phyloP scores from a whole-genome alignment of 2,888 invertebrate genomes.

The Cephalotes varians region DNA sequence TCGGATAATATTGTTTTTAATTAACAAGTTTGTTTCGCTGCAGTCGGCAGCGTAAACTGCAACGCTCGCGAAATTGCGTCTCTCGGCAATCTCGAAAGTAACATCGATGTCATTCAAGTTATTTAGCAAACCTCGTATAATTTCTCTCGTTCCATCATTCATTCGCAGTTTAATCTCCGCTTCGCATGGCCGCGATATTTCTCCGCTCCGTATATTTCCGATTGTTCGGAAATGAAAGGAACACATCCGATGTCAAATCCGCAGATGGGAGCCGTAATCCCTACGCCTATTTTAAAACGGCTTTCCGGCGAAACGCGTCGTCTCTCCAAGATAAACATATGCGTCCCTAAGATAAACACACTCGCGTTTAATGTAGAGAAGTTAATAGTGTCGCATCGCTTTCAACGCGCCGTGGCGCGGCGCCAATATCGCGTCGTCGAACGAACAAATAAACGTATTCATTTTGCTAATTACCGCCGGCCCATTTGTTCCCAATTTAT shows the following conservation, averaged over 20 bases:
- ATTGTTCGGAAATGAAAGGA: conserved; percentile 12
- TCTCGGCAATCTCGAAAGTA: not conserved
- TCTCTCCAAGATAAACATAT: conserved; percentile 9
- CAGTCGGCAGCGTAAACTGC: not conserved
- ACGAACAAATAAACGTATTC: conserved; percentile 11
- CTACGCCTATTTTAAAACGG: conserved; percentile 14
- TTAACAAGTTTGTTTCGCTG: conserved; percentile 25
- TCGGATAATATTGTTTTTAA: conserved; percentile 19
- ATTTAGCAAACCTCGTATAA: not conserved
- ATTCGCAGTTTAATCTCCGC: not conserved
- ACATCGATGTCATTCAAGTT: not conserved
- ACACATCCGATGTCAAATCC: not conserved
- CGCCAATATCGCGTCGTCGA: not conserved
- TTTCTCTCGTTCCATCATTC: not conserved
- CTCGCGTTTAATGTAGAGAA: not conserved
- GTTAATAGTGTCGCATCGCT: conserved; percentile 11
- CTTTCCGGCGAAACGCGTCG: not conserved
- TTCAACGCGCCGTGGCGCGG: not conserved
- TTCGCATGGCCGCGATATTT: not conserved
- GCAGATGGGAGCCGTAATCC: conserved; percentile 1
- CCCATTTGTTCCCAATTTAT: conserved; percentile 21
- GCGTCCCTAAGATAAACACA: conserved; percentile 8
- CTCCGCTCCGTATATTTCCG: not conserved
- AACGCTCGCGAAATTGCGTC: not conserved
- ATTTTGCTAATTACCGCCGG: conserved; percentile 30